These are phyloP conservation scores for Hypomecis punctinalis DNA, from an alignment of 2,888 invertebrate species.

Conservation along the genomic window DNA sequence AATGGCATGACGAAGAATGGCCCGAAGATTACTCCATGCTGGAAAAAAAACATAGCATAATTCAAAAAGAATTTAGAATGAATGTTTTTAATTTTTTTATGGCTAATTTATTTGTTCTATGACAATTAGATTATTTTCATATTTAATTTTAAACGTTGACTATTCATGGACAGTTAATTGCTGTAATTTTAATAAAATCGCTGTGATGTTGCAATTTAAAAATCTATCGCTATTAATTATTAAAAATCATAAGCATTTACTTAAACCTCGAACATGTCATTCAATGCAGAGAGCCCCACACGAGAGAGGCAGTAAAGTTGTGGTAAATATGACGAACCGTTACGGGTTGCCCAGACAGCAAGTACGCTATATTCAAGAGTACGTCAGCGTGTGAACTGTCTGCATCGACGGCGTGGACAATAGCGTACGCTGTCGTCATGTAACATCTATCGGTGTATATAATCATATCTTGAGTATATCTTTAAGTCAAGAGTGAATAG, in stretches of 20 bases:
- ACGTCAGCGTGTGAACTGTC: conserved; percentile 89
- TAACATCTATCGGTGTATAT: conserved; percentile 97
- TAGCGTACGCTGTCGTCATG: conserved; percentile 91
- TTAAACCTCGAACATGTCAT: conserved; percentile 90
- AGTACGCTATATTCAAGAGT: conserved; percentile 92
- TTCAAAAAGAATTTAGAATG: too few species aligned
- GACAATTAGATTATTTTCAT: too few species aligned
- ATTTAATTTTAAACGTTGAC: too few species aligned
- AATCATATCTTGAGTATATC: too few species aligned
- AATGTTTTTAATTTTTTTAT: too few species aligned
- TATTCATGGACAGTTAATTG: conserved; percentile 13
- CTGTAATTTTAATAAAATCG: conserved; percentile 2
- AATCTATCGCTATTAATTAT: too few species aligned
- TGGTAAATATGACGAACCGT: conserved; percentile 90
- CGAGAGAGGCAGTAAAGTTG: conserved; percentile 90
- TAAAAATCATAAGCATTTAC: conserved; percentile 77
- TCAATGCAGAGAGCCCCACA: conserved; percentile 95
- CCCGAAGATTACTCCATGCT: conserved; percentile 96
- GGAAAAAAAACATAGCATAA: conserved; percentile 60
- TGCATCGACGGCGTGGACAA: conserved; percentile 93
- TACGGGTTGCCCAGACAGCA: conserved; percentile 95
- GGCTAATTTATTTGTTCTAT: too few species aligned
- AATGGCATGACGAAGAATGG: conserved; percentile 95
- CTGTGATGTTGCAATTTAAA: too few species aligned
- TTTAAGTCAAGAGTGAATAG: too few species aligned